Percentiles rank a stretch among this genome's conserved stretches.
phyloP scores from a whole-genome alignment of 1,140 invertebrate genomes.

The Panagrolaimus sp. region DNA sequence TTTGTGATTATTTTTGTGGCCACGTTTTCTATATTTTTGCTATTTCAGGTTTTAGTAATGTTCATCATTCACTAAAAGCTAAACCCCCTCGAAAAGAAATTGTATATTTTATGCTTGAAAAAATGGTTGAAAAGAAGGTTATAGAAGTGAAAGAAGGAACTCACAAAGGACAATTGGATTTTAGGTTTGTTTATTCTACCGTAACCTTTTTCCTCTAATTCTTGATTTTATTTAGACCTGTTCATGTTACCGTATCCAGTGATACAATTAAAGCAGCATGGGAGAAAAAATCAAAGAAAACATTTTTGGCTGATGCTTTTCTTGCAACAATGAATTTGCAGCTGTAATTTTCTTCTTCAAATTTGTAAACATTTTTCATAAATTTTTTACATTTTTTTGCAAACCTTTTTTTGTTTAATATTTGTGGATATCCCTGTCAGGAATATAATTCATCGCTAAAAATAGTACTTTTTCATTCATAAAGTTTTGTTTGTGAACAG shows the following conservation, averaged over 20 bases:
- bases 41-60: neutral
- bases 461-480: no score
- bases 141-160: neutral
- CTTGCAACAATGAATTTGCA: neutral
- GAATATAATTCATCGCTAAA: no score
- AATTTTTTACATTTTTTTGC: neutral
- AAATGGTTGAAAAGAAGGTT: neutral
- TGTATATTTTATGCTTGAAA: neutral
- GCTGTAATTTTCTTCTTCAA: neutral
- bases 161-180: constrained; percentile 7
- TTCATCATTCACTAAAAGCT: neutral
- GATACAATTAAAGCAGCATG: neutral
- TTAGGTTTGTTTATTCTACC: neutral
- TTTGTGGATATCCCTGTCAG: no score
- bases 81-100: neutral
- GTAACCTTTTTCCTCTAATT: neutral
- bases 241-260: neutral
- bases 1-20: neutral
- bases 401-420: neutral
- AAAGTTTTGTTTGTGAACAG: no score
- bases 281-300: neutral
- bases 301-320: neutral
- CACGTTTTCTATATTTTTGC: neutral
- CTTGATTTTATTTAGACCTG: neutral
- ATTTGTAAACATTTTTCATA: neutral